Evolutionary conservation across 2,113 vertebrate species (phyloP), one percentile per base, ranked within the genome.

Genomic region (Geococcyx californianus): DNA sequence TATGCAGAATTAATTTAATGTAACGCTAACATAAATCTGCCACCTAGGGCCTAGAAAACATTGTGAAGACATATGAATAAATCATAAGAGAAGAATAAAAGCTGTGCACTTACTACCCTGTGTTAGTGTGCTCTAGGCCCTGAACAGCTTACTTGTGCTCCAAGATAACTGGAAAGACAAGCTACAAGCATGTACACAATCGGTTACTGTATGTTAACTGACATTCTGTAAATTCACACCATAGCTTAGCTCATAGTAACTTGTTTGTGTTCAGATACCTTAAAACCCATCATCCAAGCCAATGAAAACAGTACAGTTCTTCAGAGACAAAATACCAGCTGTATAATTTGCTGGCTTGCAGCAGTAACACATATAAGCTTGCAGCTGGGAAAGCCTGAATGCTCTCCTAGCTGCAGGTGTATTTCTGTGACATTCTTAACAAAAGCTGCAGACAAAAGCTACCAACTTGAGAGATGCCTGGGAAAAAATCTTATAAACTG

Each of bases 231-330:
- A 33, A 58, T 33, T 74, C 68, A 63, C 79, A n/a, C 59, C 47
- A 1, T 21, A 77, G 89, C 88, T 58, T n/a, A 73, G 83, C 68
- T 90, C 76, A 96, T 28, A 97, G 86, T 81, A 28, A 68, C 84
- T 60, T 28, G 42, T 56, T 90, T 97, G 92, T 95, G 52, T 40
- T 86, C 86, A 68, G 76, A 31, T 89, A 83, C 94, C 79, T 87
- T 67, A 56, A 90, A 90, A 73, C 55, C 64, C 66, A 16, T 84
- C 67, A 0, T 36, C 56, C 34, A 52, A 26, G 86, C 95, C 94
- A 92, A 78, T 15, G 54, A 68, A 95, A 95, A 81, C 88, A 92
- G 49, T 19, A 17, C 59, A 70, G 64, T 42, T 84, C 81, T 86
- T 44, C 52, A 28, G 60, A 84, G 64, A 52, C 47, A 74, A n/a